phyloP scores from a whole-genome alignment of 2,797 vertebrate genomes.

The Rhinichthys osculus region DNA sequence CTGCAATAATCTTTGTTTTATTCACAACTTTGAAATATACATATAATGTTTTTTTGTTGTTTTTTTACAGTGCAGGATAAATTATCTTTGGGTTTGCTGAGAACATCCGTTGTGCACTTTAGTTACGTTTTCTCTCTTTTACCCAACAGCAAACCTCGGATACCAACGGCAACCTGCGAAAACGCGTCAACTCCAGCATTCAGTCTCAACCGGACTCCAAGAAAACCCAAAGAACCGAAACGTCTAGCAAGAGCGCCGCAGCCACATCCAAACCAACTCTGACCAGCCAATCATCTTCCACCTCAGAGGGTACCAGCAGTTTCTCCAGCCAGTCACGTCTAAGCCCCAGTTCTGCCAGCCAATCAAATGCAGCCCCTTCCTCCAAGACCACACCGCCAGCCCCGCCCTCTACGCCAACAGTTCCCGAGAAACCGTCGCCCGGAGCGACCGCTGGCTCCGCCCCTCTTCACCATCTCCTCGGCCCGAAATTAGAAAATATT shows the following conservation, averaged over 20 bases:
- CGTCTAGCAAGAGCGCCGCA: conserved; percentile 77
- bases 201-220: conserved; percentile 82
- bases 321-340: conserved; percentile 81
- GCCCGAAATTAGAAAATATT: conserved; percentile 88
- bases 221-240: conserved; percentile 79
- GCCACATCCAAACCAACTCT: conserved; percentile 70
- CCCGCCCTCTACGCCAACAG: conserved; percentile 83
- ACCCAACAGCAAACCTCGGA: conserved; percentile 82
- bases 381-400: conserved; percentile 80
- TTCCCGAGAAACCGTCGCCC: conserved; percentile 76
- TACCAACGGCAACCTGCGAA: conserved; percentile 91
- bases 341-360: conserved; percentile 89
- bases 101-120: background rate
- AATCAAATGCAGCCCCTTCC: conserved; percentile 79
- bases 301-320: conserved; percentile 71
- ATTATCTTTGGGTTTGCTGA: background rate
- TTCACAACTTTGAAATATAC: too few relatives aligned
- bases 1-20: too few relatives aligned
- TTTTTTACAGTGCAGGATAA: too few relatives aligned
- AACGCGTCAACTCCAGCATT: conserved; percentile 85
- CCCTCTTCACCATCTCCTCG: conserved; percentile 85
- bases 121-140: conserved; percentile 45
- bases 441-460: conserved; percentile 74
- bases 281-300: conserved; percentile 77
- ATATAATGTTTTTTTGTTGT: too few relatives aligned